A percentile compares a stretch with the other conserved stretches of the same genome.
phyloP scores from a whole-genome alignment of 2,888 invertebrate genomes.

The Alloscopus bannaensis region DNA sequence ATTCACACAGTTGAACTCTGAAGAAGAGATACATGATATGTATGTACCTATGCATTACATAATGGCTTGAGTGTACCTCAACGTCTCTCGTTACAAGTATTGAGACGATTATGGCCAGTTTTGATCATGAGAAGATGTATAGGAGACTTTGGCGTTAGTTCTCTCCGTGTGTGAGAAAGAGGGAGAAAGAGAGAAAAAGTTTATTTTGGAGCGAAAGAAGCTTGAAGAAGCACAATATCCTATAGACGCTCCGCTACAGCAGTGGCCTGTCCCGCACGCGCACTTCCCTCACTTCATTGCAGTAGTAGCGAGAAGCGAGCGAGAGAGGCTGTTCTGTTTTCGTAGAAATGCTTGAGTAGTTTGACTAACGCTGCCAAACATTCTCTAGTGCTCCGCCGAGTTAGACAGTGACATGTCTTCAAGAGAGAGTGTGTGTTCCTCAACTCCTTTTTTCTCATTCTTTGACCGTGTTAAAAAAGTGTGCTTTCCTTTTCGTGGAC shows the following conservation, averaged over 20 bases:
- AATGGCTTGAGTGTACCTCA: too few species aligned
- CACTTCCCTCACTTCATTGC: constrained; percentile 54
- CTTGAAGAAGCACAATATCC: constrained; percentile 7
- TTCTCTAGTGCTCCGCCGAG: constrained; percentile 26
- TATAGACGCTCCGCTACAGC: constrained; percentile 31
- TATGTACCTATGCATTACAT: too few species aligned
- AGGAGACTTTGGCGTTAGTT: not conserved
- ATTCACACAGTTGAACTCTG: too few species aligned
- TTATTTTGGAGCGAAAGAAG: constrained; percentile 21
- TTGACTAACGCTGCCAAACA: constrained; percentile 44
- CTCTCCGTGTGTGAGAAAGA: not conserved
- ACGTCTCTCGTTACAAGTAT: too few species aligned
- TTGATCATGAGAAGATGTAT: constrained; percentile 4
- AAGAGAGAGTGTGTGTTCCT: not conserved
- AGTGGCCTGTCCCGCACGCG: constrained; percentile 56
- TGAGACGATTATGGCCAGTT: constrained; percentile 26
- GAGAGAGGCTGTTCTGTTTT: not conserved
- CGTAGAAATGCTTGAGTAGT: constrained; percentile 48
- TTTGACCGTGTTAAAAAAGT: not conserved
- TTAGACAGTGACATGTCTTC: constrained; percentile 22
- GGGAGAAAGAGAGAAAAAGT: not conserved
- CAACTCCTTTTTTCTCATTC: not conserved
- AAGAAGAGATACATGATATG: too few species aligned
- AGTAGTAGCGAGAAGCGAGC: constrained; percentile 31
- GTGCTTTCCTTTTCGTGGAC: too few species aligned